Evolutionary conservation across 2,888 invertebrate genomes (phyloP).

Genomic region (Dione vanillae): DNA sequence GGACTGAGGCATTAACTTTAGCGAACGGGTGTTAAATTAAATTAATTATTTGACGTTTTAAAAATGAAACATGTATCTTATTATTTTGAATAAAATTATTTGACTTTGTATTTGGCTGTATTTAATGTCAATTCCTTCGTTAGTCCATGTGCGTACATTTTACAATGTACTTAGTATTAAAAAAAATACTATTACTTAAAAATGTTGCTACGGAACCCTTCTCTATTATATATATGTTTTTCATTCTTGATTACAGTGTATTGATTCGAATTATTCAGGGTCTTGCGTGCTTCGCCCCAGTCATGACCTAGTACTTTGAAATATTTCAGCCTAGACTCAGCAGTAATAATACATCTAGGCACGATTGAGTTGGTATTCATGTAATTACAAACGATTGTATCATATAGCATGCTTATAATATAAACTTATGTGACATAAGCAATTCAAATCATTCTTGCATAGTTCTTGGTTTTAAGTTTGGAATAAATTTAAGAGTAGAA

Average conservation of each 20-base stretch:
- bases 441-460: neutral
- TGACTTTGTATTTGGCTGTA: too few relatives aligned
- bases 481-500: too few relatives aligned
- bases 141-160: neutral
- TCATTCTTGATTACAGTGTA: constrained; percentile 38
- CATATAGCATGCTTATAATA: neutral
- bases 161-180: neutral
- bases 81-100: too few relatives aligned
- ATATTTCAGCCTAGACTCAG: constrained; percentile 28
- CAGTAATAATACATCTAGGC: constrained; percentile 29
- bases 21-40: too few relatives aligned
- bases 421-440: neutral
- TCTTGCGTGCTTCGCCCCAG: constrained; percentile 33
- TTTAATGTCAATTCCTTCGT: neutral
- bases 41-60: too few relatives aligned
- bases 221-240: constrained; percentile 25
- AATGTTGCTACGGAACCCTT: neutral
- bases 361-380: constrained; percentile 11
- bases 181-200: neutral
- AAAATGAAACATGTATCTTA: too few relatives aligned
- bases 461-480: too few relatives aligned
- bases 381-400: constrained; percentile 30
- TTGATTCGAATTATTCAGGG: constrained; percentile 40
- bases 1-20: too few relatives aligned
- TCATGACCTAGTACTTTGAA: constrained; percentile 27